phyloP scores from a whole-genome alignment of 2,888 invertebrate genomes.

The Eudemis profundana region DNA sequence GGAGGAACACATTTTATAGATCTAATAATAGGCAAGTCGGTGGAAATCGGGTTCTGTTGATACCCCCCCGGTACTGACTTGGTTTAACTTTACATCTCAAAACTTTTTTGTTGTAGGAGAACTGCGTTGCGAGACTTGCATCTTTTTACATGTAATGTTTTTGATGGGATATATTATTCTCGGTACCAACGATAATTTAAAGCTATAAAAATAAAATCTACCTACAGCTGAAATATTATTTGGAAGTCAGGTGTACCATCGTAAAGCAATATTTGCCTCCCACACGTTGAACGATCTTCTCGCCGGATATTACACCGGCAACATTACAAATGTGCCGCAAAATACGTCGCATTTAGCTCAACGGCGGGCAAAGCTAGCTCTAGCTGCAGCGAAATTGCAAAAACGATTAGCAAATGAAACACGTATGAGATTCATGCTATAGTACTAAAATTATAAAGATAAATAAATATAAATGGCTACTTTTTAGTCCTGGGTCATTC shows the following conservation, averaged over 20 bases:
- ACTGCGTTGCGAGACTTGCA: too few species aligned
- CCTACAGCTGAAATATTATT: constrained; percentile 3
- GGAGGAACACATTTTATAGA: too few species aligned
- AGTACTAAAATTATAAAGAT: background rate
- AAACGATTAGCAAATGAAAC: constrained; percentile 12
- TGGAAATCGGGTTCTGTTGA: too few species aligned
- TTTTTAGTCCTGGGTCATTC: too few species aligned
- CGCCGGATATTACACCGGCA: constrained; percentile 51
- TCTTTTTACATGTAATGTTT: too few species aligned
- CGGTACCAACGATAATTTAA: background rate
- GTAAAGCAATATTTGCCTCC: constrained; percentile 29
- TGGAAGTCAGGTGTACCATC: background rate
- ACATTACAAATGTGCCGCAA: constrained; percentile 49
- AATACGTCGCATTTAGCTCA: constrained; percentile 31
- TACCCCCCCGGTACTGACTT: too few species aligned
- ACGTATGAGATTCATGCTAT: background rate
- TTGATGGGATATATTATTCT: too few species aligned
- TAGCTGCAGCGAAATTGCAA: background rate
- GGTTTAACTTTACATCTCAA: too few species aligned
- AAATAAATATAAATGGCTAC: too few species aligned
- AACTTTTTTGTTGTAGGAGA: too few species aligned
- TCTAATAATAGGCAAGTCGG: too few species aligned
- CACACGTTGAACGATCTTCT: constrained; percentile 33
- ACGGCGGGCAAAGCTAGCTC: background rate
- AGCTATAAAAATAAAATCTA: background rate